A percentile compares a stretch with the other conserved stretches of the same genome.
These are phyloP conservation scores for Embiotoca jacksoni DNA, from an alignment of 2,113 vertebrate genomes.

Conservation along the genomic window DNA sequence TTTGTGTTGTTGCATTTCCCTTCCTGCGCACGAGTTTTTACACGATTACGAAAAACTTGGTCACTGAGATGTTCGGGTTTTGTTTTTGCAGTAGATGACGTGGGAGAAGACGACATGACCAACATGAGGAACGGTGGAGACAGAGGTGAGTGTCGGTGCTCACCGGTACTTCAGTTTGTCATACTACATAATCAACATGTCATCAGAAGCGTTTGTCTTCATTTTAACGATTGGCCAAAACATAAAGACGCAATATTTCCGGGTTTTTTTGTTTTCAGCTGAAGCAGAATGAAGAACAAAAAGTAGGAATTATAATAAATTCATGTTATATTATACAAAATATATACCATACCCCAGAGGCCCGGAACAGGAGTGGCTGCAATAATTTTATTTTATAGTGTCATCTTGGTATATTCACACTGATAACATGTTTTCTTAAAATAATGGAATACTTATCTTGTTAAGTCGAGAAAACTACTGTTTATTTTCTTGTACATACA, in stretches of 20 bases:
- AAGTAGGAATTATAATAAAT: conserved; percentile 50
- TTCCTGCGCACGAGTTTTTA: background rate
- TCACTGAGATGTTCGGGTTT: background rate
- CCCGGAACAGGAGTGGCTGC: background rate
- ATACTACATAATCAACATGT: background rate
- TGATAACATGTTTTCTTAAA: background rate
- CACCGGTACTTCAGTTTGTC: background rate
- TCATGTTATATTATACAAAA: conserved; percentile 1
- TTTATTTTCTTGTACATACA: background rate
- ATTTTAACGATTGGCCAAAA: background rate
- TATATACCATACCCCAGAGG: background rate
- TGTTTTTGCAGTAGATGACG: conserved; percentile 88
- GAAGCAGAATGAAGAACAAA: conserved; percentile 66
- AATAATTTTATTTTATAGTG: background rate
- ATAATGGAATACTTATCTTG: background rate
- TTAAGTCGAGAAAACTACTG: no score
- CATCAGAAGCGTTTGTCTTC: background rate
- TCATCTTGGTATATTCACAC: background rate
- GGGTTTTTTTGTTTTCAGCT: conserved; percentile 53
- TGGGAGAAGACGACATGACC: conserved; percentile 87
- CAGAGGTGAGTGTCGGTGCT: conserved; percentile 83
- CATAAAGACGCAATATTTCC: conserved; percentile 43
- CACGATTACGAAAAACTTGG: background rate
- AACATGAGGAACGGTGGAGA: conserved; percentile 93
- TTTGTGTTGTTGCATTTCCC: background rate